Conservation (phyloP, 2,113 vertebrate species). For the Todiramphus chloris region DNA sequence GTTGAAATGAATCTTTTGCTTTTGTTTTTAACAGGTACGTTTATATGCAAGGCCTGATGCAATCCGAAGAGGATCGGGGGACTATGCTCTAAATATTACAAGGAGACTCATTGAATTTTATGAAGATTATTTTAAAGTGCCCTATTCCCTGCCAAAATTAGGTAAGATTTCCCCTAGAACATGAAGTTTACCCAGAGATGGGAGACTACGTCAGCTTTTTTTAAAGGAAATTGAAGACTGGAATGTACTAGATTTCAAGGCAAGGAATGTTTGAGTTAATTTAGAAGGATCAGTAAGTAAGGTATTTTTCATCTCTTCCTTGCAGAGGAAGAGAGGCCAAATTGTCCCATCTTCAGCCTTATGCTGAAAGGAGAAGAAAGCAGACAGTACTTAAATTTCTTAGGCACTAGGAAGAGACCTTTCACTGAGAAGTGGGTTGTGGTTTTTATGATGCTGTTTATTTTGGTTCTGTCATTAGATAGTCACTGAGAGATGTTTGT, state of each 20-base stretch:
- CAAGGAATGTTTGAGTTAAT: background rate
- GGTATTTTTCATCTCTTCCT: background rate
- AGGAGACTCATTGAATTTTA: slow-evolving; percentile 96
- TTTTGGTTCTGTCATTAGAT: background rate
- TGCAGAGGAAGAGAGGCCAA: background rate
- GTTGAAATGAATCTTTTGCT: slow-evolving; percentile 32
- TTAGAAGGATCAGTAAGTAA: slow-evolving; percentile 14
- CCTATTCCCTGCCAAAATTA: slow-evolving; percentile 97
- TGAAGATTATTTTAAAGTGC: slow-evolving; percentile 98
- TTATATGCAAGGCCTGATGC: slow-evolving; percentile 94
- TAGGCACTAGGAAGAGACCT: background rate
- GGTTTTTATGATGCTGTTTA: background rate
- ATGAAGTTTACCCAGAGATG: background rate
- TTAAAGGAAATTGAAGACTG: background rate
- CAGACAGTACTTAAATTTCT: background rate
- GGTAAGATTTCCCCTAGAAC: slow-evolving; percentile 81
- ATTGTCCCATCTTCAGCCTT: background rate
- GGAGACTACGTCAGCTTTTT: background rate
- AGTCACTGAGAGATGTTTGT: background rate
- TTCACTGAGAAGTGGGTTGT: background rate
- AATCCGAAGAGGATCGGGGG: slow-evolving; percentile 91
- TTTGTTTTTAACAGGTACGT: slow-evolving; percentile 83
- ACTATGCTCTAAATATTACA: slow-evolving; percentile 97
- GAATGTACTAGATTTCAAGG: background rate
- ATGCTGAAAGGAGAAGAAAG: background rate